These are phyloP conservation scores for Nephrotoma guestfalica DNA, from an alignment of 2,888 invertebrate species.

Conservation along the genomic window DNA sequence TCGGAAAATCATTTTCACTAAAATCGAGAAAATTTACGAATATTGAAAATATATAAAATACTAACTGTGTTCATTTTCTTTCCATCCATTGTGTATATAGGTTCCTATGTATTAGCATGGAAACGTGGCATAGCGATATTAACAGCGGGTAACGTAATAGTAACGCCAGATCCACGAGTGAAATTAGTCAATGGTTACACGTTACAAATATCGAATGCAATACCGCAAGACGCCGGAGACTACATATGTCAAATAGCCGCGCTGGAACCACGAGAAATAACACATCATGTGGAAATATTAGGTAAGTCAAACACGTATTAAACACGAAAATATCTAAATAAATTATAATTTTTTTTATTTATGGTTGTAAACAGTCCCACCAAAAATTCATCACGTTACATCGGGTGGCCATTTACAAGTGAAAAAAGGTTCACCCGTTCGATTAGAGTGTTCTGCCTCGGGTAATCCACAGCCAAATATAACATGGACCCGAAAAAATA, in stretches of 20 bases:
- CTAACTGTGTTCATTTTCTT: neutral
- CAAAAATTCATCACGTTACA: conserved; percentile 37
- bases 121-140: conserved; percentile 41
- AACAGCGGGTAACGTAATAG: conserved; percentile 40
- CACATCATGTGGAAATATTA: conserved; percentile 41
- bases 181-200: conserved; percentile 39
- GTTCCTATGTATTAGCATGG: conserved; percentile 39
- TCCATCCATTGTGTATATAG: conserved; percentile 21
- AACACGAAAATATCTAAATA: neutral
- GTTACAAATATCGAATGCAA: conserved; percentile 39
- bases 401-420: conserved; percentile 39
- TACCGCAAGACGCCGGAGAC: conserved; percentile 40
- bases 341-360: neutral
- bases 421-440: conserved; percentile 50
- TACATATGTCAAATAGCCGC: conserved; percentile 44
- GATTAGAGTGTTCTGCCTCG: conserved; percentile 50
- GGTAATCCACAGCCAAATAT: conserved; percentile 59
- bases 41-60: neutral
- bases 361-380: conserved; percentile 33
- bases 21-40: neutral
- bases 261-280: conserved; percentile 38
- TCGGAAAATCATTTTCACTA: neutral
- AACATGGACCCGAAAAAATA: conserved; percentile 39
- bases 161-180: conserved; percentile 39
- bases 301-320: conserved; percentile 29